These are phyloP conservation scores for Eupsilia transversa DNA, from an alignment of 2,888 invertebrate genomes.

Conservation along the genomic window DNA sequence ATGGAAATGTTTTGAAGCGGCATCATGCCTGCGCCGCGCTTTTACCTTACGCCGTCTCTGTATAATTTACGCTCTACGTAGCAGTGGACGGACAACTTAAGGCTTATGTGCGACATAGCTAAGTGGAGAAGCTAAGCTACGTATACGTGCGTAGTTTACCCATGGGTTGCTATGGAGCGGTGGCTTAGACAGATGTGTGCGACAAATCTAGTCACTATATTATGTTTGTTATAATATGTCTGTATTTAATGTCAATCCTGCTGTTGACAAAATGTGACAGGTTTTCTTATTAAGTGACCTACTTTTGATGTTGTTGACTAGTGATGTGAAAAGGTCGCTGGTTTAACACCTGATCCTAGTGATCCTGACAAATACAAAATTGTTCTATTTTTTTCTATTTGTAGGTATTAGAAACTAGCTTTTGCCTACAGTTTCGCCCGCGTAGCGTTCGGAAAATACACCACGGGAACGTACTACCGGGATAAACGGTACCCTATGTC, in stretches of 20 bases:
- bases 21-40: too few species aligned
- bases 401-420: not conserved
- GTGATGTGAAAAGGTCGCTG: not conserved
- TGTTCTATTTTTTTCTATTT: not conserved
- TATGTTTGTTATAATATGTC: conserved; percentile 27
- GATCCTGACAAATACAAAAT: not conserved
- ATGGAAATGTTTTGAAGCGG: too few species aligned
- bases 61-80: too few species aligned
- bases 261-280: conserved; percentile 9
- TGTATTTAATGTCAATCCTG: conserved; percentile 20
- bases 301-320: not conserved
- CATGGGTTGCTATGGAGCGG: not conserved
- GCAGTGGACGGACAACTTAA: not conserved
- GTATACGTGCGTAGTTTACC: not conserved
- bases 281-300: conserved; percentile 6
- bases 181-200: conserved; percentile 15
- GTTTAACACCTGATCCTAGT: not conserved
- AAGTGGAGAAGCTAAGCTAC: too few species aligned
- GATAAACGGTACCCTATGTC: too few species aligned
- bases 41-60: too few species aligned
- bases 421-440: too few species aligned
- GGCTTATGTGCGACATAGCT: too few species aligned
- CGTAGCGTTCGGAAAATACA: too few species aligned
- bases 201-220: conserved; percentile 28
- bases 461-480: too few species aligned